A percentile compares a stretch with the other conserved stretches of the same genome.
These are phyloP conservation scores for Imbricaverruca yamaguchii DNA, from an alignment of 2,888 invertebrate species.

Conservation along the genomic window DNA sequence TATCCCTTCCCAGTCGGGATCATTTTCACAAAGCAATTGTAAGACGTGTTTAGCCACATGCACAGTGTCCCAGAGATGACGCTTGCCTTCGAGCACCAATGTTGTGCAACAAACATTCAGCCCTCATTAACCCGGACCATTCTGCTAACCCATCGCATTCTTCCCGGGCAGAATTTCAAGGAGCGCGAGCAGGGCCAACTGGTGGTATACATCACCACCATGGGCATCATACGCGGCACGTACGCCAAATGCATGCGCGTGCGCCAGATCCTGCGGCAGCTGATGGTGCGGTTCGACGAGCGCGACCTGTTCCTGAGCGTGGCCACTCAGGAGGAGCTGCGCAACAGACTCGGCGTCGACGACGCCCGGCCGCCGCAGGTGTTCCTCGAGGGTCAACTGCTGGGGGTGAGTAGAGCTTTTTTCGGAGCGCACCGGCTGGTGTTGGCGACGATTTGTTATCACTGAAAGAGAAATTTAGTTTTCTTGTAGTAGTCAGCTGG, in stretches of 20 bases:
- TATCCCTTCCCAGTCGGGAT: too few relatives aligned
- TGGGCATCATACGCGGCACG: constrained; percentile 86
- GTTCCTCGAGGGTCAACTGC: constrained; percentile 84
- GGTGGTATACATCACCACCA: constrained; percentile 86
- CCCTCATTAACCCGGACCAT: too few relatives aligned
- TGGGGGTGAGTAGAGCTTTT: constrained; percentile 66
- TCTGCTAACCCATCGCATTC: too few relatives aligned
- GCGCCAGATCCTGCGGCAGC: constrained; percentile 82
- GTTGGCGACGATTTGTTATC: too few relatives aligned
- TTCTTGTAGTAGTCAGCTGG: too few relatives aligned
- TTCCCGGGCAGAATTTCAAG: constrained; percentile 66
- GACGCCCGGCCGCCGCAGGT: constrained; percentile 67
- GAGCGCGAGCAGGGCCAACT: constrained; percentile 87
- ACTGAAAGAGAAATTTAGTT: too few relatives aligned
- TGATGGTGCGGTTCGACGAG: constrained; percentile 86
- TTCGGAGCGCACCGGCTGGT: too few relatives aligned
- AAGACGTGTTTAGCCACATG: too few relatives aligned
- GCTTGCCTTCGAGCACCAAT: too few relatives aligned
- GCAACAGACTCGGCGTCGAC: constrained; percentile 68
- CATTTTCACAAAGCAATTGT: too few relatives aligned
- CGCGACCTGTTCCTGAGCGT: constrained; percentile 88
- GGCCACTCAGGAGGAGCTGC: constrained; percentile 81
- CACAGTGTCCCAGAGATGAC: too few relatives aligned
- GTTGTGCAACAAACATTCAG: too few relatives aligned
- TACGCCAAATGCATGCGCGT: constrained; percentile 85